Percentiles rank a stretch among this genome's conserved stretches.
Conservation (phyloP, 1,140 invertebrate species). For the Ladona fulva region DNA sequence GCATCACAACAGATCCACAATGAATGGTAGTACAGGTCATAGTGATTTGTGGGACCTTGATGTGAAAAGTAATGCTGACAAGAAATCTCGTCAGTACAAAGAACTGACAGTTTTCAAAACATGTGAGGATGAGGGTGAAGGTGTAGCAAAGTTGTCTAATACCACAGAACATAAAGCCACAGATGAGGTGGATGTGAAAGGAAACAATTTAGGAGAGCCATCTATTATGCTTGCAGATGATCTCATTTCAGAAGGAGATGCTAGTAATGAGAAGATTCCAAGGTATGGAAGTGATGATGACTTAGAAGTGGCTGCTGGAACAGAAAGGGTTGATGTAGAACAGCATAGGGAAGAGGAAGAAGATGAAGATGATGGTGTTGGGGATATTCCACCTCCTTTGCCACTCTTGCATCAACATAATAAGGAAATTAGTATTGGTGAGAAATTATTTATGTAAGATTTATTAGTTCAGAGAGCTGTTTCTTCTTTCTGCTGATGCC, state of each 20-base stretch:
- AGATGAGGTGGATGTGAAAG: slow-evolving; percentile 39
- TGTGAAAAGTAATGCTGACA: not conserved
- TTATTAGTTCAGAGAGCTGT: too few relatives aligned
- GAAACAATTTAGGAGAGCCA: slow-evolving; percentile 20
- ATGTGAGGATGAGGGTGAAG: slow-evolving; percentile 42
- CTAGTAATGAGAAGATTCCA: slow-evolving; percentile 21
- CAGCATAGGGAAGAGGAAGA: slow-evolving; percentile 26
- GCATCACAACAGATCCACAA: slow-evolving; percentile 11
- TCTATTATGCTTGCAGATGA: not conserved
- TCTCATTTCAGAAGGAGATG: not conserved
- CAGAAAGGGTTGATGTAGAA: slow-evolving; percentile 14
- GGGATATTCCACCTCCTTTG: slow-evolving; percentile 18
- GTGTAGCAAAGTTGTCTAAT: slow-evolving; percentile 10
- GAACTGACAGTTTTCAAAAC: slow-evolving; percentile 54
- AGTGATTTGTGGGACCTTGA: not conserved
- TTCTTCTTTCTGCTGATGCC: too few relatives aligned
- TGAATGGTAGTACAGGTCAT: not conserved
- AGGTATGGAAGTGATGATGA: slow-evolving; percentile 21
- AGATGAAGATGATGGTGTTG: slow-evolving; percentile 23
- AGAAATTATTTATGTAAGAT: slow-evolving; percentile 8
- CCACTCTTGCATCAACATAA: slow-evolving; percentile 20
- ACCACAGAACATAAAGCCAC: slow-evolving; percentile 35
- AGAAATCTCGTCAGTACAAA: slow-evolving; percentile 36
- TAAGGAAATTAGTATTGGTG: slow-evolving; percentile 26
- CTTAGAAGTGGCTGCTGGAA: slow-evolving; percentile 12